Evolutionary conservation across 2,113 vertebrate genomes (phyloP), one percentile per base, ranked within the genome.

Genomic region (Hemibagrus wyckioides): DNA sequence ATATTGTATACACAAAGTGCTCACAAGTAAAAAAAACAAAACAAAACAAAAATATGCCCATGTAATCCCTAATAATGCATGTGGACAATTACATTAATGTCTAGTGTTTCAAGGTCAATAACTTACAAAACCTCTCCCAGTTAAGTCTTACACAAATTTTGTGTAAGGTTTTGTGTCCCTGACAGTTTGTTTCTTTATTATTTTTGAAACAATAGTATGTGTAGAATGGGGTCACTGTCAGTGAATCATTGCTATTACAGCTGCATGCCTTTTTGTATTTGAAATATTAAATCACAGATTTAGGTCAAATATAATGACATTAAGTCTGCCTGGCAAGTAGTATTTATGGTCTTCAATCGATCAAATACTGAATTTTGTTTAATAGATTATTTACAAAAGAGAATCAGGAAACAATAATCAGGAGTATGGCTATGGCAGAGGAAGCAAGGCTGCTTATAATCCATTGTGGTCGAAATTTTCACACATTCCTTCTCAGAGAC

Each of bases 1-100:
- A 61, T 73, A 88, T 86, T 48, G 87, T 82, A 71, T 75, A 86
- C 44, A 94, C 94, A 95, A 94, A 93, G 91, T 94, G 92, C 91
- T 93, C 84, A 23, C 87, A 57, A 75, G 88, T 87, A 69, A n/a
- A n/a, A n/a, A n/a, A n/a, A n/a, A n/a, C n/a, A n/a, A n/a, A n/a
- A n/a, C n/a, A n/a, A n/a, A n/a, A n/a, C 82, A 79, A 77, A 59
- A 77, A 83, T 69, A 69, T 86, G 48, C 76, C 82, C 44, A 65
- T 81, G 76, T 52, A 67, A 44, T 61, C 61, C 28, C 76, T 65
- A 89, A 69, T 63, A 75, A 52, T 65, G 36, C 63, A 57, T 56
- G 84, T 36, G 44, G 25, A 80, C n/a, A 87, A 81, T 48, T 71
- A 88, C 86, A 73, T 86, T 9, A 80, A 86, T 48, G 81, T 73